Percentiles rank a stretch among this genome's conserved stretches.
Evolutionary conservation across 2,797 vertebrate species (phyloP).

Genomic region (Lates japonicus): DNA sequence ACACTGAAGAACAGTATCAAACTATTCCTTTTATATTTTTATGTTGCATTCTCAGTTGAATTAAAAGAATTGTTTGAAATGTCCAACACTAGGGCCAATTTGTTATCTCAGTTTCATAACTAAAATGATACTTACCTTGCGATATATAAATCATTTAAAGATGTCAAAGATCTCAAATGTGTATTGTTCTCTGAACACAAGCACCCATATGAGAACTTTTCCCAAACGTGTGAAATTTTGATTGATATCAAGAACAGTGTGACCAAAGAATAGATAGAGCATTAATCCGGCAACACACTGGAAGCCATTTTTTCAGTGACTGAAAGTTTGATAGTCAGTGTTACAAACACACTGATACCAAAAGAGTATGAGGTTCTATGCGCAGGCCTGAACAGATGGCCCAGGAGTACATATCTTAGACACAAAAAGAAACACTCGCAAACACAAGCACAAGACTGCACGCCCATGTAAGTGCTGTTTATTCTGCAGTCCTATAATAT

Average conservation of each 20-base stretch:
- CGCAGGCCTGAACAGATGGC: constrained; percentile 30
- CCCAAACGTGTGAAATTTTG: neutral
- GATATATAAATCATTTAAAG: neutral
- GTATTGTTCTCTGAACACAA: constrained; percentile 5
- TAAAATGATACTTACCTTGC: neutral
- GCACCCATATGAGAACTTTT: neutral
- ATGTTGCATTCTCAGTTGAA: neutral
- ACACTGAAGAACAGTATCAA: neutral
- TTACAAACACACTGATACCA: neutral
- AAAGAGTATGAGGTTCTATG: constrained; percentile 1
- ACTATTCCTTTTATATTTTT: neutral
- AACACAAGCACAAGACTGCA: constrained; percentile 48
- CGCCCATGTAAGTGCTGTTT: constrained; percentile 66
- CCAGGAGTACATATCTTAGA: constrained; percentile 16
- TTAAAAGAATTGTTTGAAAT: neutral
- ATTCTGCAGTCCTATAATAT: constrained; percentile 50
- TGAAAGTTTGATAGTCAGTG: neutral
- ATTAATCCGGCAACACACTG: neutral
- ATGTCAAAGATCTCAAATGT: neutral
- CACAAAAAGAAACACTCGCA: constrained; percentile 14
- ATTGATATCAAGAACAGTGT: neutral
- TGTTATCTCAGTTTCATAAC: neutral
- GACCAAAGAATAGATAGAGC: neutral
- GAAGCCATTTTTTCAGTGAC: neutral
- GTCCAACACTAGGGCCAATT: neutral